Conservation (phyloP, 2,113 vertebrate genomes). For the Ibidorhyncha struthersii region DNA sequence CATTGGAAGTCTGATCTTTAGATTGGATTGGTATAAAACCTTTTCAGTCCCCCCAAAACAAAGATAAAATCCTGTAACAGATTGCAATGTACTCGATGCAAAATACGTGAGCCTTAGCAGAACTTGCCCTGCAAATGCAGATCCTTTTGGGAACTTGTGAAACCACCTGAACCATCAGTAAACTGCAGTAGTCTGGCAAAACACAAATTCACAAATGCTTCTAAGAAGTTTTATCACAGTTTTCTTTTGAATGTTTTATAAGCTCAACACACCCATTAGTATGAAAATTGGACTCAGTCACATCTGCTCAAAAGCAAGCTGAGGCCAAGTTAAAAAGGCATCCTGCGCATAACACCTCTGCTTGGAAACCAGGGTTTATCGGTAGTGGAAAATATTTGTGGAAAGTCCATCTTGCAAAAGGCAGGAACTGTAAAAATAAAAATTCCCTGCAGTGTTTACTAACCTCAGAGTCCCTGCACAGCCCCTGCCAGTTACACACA, state of each 20-base stretch:
- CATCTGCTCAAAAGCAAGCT: background rate
- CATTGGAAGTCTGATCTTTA: background rate
- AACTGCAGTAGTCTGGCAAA: background rate
- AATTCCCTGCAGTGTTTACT: background rate
- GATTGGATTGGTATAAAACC: background rate
- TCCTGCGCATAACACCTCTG: background rate
- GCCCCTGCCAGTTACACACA: background rate
- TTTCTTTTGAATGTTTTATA: slow-evolving; percentile 12
- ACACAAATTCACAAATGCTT: background rate
- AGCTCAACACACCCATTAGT: background rate
- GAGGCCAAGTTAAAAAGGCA: background rate
- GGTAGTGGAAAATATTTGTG: background rate
- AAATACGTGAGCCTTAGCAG: background rate
- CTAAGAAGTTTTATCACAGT: background rate
- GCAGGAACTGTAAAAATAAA: background rate
- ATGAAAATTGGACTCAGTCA: background rate
- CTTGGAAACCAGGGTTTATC: background rate
- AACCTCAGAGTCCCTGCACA: background rate
- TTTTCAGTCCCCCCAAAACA: background rate
- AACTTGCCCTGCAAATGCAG: background rate
- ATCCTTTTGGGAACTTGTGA: background rate
- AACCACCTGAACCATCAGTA: background rate
- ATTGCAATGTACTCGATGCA: background rate
- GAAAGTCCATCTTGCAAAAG: background rate
- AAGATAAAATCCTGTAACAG: background rate